Evolutionary conservation across 2,797 vertebrate species (phyloP), one percentile per base, ranked within the genome.

Genomic region (Spinibarbus caldwelli): DNA sequence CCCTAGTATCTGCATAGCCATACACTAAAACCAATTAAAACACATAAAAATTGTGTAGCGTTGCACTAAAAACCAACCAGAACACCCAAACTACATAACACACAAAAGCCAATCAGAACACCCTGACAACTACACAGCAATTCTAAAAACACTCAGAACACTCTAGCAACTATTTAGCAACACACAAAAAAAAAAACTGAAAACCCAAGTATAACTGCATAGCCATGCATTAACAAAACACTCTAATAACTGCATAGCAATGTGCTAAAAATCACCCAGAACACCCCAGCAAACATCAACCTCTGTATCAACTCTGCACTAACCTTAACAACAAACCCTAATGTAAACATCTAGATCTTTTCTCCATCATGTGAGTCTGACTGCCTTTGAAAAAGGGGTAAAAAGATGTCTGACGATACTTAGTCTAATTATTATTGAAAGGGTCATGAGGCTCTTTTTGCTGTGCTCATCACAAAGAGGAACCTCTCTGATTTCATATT

Each of bases 391-490:
- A 36, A 76, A 76, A 36, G 6, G 31, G 29, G 45, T 23, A 52
- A 75, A 49, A 34, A 21, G 9, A 54, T 12, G 9, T 73, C 26
- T 49, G 71, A 54, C 7, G 47, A 52, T 57, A 52, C 31, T n/a
- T 23, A 76, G 38, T 41, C 8, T 43, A 43, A 62, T 29, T 59
- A 78, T 54, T 54, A 54, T 14, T 76, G 15, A 78, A 59, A 62
- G 54, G 15, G n/a, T 29, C 52, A 78, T 17, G 21, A 70, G 34
- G 31, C 47, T 14, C 23, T 71, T 34, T 54, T 45, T 54, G 47
- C 47, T 72, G 68, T 87, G 86, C 71, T 79, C 77, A 47, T 79
- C 77, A 62, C 54, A 79, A 43, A 66, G 21, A 23, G 52, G 45
- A 83, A 85, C 41, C 38, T 66, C 62, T 43, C 83, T 34, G 64